Evolutionary conservation across 2,888 invertebrate species (phyloP), one percentile per base, ranked within the genome.

Genomic region (Neoitamus cyanurus): DNA sequence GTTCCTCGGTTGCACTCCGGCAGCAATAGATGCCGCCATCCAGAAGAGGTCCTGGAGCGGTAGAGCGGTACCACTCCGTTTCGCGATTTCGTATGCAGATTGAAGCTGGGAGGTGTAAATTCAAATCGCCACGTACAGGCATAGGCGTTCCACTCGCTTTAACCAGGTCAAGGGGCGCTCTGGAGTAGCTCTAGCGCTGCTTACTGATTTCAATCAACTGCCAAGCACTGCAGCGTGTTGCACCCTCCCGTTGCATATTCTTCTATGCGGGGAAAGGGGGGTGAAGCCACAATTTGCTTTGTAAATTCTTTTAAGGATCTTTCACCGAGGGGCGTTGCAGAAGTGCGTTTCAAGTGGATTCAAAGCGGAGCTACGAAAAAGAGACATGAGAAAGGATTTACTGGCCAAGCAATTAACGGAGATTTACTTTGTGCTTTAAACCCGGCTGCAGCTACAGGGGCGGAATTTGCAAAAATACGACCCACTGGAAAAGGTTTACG

Each of bases 21-120:
- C n/a, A 28, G 31, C 5, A 13, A 1, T 11, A 25, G 78, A 15
- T 46, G 31, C n/a, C 42, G 58, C n/a, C 31, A 28, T n/a, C 7
- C 15, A 31, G 15, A 30, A n/a, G 58, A 2, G 9, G 31, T 31
- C 42, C 77, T 25, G 25, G 11, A 30, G 31, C n/a, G 5, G 30
- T 34, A 68, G n/a, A n/a, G 48, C n/a, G 3, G 48, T 7, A 20
- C 31, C 70, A 70, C 25, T 70, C 30, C 2, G 5, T 5, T 30
- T 78, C 75, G 9, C 25, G 42, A 75, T 75, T 78, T 28, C 28
- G 58, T 58, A 78, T 78, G 58, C 28, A 78, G 78, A 78, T 58
- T 30, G 78, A 13, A 15, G 25, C 31, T 13, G 37, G 25, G 25
- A 78, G 58, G 78, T 78, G 48, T 30, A 78, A 78, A 78, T 48